phyloP scores from a whole-genome alignment of 2,888 invertebrate genomes.

The Theretra japonica region DNA sequence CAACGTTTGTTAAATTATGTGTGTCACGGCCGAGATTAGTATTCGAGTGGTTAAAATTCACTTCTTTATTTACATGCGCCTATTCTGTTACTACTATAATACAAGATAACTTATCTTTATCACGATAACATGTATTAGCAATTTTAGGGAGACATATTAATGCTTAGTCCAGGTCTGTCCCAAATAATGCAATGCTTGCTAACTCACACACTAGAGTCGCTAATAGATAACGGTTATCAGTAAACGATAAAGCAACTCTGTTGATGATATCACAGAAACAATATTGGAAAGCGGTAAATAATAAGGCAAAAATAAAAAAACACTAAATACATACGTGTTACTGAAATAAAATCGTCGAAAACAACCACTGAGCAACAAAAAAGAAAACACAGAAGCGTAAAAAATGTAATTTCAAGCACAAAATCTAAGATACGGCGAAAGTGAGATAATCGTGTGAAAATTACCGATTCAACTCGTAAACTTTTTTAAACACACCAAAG shows the following conservation, averaged over 20 bases:
- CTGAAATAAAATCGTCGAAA: conserved; percentile 65
- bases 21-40: conserved; percentile 7
- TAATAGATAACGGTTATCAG: conserved; percentile 74
- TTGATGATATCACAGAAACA: conserved; percentile 68
- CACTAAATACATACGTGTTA: conserved; percentile 68
- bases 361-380: conserved; percentile 70
- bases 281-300: conserved; percentile 46
- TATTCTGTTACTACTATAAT: background rate
- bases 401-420: conserved; percentile 60
- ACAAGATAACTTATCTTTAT: conserved; percentile 19
- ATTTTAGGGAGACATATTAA: conserved; percentile 9
- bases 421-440: conserved; percentile 56
- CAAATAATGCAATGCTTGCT: conserved; percentile 61
- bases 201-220: conserved; percentile 59
- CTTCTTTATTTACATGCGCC: conserved; percentile 14
- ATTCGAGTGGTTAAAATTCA: background rate
- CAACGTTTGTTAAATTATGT: conserved; percentile 11
- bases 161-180: conserved; percentile 38
- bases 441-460: conserved; percentile 49
- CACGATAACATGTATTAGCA: conserved; percentile 2
- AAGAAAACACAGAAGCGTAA: conserved; percentile 70
- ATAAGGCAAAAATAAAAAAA: conserved; percentile 45
- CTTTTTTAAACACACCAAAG: conserved; percentile 67
- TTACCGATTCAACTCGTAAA: conserved; percentile 70
- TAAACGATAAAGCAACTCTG: conserved; percentile 76